phyloP scores from a whole-genome alignment of 2,888 invertebrate species.

The Amphipoea oculea region DNA sequence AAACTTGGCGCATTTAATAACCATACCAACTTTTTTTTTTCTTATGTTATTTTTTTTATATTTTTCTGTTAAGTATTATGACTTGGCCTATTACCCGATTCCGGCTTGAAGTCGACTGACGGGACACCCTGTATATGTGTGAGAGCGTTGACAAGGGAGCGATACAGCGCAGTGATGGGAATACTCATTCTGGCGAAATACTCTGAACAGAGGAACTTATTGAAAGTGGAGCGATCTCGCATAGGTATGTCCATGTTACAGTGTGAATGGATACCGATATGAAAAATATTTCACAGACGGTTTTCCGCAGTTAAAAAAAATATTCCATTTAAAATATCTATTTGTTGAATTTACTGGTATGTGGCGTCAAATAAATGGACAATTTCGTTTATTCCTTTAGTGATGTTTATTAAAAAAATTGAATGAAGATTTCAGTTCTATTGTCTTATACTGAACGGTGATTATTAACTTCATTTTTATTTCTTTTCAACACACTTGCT shows the following conservation, averaged over 20 bases:
- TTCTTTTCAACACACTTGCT: too few relatives aligned
- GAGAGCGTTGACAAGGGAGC: constrained; percentile 8
- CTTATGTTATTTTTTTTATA: too few relatives aligned
- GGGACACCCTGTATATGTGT: background rate
- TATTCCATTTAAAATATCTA: background rate
- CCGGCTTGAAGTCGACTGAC: too few relatives aligned
- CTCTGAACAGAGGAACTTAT: constrained; percentile 7
- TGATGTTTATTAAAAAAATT: background rate
- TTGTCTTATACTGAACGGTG: background rate
- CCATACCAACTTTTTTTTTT: too few relatives aligned
- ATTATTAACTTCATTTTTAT: too few relatives aligned
- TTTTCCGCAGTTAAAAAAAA: background rate
- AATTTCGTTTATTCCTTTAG: background rate
- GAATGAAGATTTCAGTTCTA: background rate
- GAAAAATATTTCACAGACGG: background rate
- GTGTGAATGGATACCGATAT: background rate
- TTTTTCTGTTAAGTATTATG: too few relatives aligned
- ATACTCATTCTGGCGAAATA: constrained; percentile 20
- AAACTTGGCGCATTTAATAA: too few relatives aligned
- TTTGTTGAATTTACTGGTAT: background rate
- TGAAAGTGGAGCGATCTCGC: background rate
- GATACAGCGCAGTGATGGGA: constrained; percentile 14
- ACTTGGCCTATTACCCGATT: too few relatives aligned
- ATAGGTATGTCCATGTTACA: background rate
- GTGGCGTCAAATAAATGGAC: too few relatives aligned